Evolutionary conservation across 1,140 invertebrate genomes (phyloP).

Genomic region (Theocolax elegans): DNA sequence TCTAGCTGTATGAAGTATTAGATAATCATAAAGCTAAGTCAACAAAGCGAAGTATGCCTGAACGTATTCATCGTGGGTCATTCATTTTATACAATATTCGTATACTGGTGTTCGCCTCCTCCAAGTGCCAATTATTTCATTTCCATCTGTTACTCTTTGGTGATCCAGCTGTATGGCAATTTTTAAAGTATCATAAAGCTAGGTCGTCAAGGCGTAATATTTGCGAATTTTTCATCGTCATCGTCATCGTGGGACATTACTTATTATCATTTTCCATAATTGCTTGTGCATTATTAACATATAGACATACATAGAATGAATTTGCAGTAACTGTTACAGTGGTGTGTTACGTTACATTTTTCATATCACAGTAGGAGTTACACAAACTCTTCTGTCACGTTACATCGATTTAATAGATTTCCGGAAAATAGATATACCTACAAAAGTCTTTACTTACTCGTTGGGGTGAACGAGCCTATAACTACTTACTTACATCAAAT

Average conservation of each 20-base stretch:
- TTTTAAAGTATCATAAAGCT: constrained; percentile 22
- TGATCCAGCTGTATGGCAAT: constrained; percentile 3
- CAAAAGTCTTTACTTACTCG: no score
- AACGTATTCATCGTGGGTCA: not conserved
- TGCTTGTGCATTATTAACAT: no score
- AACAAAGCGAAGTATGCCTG: constrained; percentile 14
- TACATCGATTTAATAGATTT: no score
- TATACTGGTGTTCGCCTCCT: no score
- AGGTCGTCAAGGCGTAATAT: constrained; percentile 3
- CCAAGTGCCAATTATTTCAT: no score
- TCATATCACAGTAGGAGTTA: constrained; percentile 31
- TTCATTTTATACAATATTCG: no score
- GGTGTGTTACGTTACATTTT: not conserved
- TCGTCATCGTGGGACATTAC: no score
- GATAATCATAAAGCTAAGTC: constrained; percentile 16
- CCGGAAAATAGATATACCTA: no score
- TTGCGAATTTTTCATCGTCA: not conserved
- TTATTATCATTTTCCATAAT: no score
- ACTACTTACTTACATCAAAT: no score
- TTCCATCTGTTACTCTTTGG: constrained; percentile 14
- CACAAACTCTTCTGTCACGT: constrained; percentile 4
- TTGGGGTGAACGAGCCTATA: no score
- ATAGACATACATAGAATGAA: not conserved
- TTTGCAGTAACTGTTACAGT: constrained; percentile 7
- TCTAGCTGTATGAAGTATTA: constrained; percentile 19